Base-by-base conservation (phyloP, 2,797 vertebrate species). In the Garrulus glandarius region DNA sequence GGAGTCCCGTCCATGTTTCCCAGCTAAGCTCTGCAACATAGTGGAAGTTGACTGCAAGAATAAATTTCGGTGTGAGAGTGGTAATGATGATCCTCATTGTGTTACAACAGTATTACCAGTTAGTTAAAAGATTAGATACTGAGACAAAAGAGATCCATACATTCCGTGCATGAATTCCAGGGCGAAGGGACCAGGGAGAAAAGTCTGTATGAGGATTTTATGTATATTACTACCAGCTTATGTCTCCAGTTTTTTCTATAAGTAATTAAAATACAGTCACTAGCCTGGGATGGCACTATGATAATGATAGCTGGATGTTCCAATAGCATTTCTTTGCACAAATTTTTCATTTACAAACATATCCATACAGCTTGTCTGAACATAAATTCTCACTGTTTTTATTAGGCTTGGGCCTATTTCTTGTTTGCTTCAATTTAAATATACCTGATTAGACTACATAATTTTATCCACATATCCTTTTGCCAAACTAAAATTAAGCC, bases 21-120 rank as follows among this genome's bases (percentile, higher is more conserved):
- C 99, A 21, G 53, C 98, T 15, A 98, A 97, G 49, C 90, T 98
- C 80, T 99, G 99, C 97, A 98, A 94, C 92, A 97, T 99, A 39
- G 96, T 98, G 44, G 93, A 98, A 50, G 11, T 96, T 8, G 93
- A 98, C 95, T 99, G 99, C 97, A 98, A 89, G 80, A 98, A 98
- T 32, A 97, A 98, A 92, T 99, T 99, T 81, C 97, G 90, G 72
- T 99, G 99, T 97, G 98, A 98, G 71, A 99, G 97, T n/a, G 99
- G 99, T 99, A 97, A 98, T 43, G 47, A 69, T 19, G 23, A 14
- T 24, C 18, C 60, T 57, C 43, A 24, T 37, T 41, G 23, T 4
- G 1, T 63, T 49, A 72, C 9, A 47, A 5, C 4, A 60, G 30
- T 9, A 10, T 49, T 74, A 47, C 29, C 52, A 52, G 30, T 53